Conservation (phyloP, 2,888 invertebrate species). For the Miltochrista miniata region DNA sequence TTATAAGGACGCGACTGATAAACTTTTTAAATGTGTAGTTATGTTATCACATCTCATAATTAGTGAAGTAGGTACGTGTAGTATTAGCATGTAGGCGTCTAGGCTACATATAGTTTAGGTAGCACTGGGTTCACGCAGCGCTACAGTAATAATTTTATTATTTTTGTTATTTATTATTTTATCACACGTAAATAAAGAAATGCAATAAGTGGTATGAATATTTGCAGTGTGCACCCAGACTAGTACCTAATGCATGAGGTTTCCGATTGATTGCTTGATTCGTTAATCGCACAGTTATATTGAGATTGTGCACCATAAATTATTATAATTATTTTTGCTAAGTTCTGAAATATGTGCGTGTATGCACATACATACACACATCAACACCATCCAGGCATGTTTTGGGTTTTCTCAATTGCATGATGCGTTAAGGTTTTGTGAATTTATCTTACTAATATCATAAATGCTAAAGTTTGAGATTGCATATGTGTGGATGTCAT, state of each 20-base stretch:
- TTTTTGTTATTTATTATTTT: no score
- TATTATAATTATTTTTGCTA: conserved; percentile 11
- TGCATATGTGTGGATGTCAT: no score
- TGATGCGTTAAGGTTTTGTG: no score
- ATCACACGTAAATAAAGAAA: neutral
- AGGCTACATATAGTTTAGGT: conserved; percentile 2
- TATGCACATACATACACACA: conserved; percentile 15
- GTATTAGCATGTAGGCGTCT: conserved; percentile 14
- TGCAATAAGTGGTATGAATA: no score
- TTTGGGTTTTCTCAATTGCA: no score
- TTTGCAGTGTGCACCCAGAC: neutral
- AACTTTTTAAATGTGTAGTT: conserved; percentile 13
- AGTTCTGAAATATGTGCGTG: conserved; percentile 16
- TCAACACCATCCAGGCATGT: neutral
- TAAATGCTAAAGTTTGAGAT: no score
- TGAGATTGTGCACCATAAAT: conserved; percentile 25
- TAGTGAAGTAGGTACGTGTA: conserved; percentile 9
- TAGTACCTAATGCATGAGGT: conserved; percentile 23
- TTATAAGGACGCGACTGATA: conserved; percentile 7
- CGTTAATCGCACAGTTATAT: conserved; percentile 12
- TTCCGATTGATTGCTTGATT: conserved; percentile 10
- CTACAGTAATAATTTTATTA: neutral
- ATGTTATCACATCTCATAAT: conserved; percentile 5
- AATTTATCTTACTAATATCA: no score
- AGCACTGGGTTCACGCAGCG: neutral